A percentile compares a stretch with the other conserved stretches of the same genome.
Conservation (phyloP, 2,888 invertebrate genomes). For the Dugesia japonica region DNA sequence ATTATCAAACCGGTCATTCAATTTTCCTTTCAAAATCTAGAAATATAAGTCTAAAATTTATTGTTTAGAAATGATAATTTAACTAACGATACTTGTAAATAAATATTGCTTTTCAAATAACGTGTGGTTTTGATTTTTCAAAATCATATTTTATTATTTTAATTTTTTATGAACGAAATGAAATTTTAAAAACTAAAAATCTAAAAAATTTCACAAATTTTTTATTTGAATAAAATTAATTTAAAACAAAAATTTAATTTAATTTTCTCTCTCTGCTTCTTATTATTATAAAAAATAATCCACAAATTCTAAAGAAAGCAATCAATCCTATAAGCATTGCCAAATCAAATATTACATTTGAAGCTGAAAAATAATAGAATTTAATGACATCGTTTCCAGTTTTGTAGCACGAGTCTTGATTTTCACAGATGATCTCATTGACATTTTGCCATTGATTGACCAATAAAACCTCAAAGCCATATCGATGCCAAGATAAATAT, state of each 20-base stretch:
- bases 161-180: too few species aligned
- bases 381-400: conserved; percentile 23
- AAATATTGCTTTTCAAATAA: too few species aligned
- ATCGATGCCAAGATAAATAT: conserved; percentile 26
- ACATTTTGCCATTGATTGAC: conserved; percentile 28
- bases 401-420: conserved; percentile 15
- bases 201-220: too few species aligned
- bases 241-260: background rate
- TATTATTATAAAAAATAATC: background rate
- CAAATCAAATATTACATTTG: conserved; percentile 17
- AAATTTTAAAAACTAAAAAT: too few species aligned
- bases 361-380: background rate
- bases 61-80: too few species aligned
- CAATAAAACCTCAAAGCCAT: background rate
- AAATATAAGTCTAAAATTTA: too few species aligned
- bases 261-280: background rate
- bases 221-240: too few species aligned
- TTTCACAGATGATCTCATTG: background rate
- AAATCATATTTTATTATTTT: too few species aligned
- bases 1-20: too few species aligned
- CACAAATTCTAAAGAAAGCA: background rate
- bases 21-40: too few species aligned
- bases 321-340: conserved; percentile 4
- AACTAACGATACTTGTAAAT: too few species aligned
- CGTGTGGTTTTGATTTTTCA: too few species aligned